Evolutionary conservation across 1,140 invertebrate species (phyloP), one percentile per base, ranked within the genome.

Genomic region (Drosophila biarmipes): DNA sequence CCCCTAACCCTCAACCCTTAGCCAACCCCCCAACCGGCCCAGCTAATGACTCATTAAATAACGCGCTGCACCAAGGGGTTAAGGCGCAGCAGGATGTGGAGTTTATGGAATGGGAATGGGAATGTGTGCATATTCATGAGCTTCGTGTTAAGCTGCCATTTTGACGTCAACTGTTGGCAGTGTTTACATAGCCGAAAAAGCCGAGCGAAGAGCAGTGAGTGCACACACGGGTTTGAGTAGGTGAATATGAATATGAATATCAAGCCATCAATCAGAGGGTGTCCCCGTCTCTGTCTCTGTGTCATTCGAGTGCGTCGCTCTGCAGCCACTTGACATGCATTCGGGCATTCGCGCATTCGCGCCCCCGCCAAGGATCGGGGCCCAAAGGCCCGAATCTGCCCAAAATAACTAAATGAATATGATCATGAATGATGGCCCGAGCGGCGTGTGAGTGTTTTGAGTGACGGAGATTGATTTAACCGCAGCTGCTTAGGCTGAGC

Each of bases 121-220:
- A 21, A 43, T 71, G 58, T 74, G 73, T 84, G 80, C 85, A 90
- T 90, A 90, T 90, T 90, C 85, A 90, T 90, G 85, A 90, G 78
- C 72, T 90, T 90, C 85, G 85, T 90, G 85, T 76, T 90, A 84
- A 90, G 85, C 85, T 90, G 78, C 80, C 85, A 90, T 90, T 90
- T 90, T 90, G 74, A 90, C 66, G 82, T 86, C 78, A 62, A 57
- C 73, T 73, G 57, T 51, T 64, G 59, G 48, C 67, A 77, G 49
- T 86, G 80, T 85, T 86, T 87, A 43, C 82, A 51, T 48, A 76
- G 66, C 58, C 42, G 51, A 77, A 53, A 64, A 56, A 56, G 52
- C 34, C 35, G n/a, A 43, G 45, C 45, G 46, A 17, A 27, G 21
- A 31, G 40, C 37, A 78, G 68, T 69, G 81, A 78, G 71, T 79